Conservation (phyloP, 2,888 invertebrate genomes). For the Tigriopus californicus region DNA sequence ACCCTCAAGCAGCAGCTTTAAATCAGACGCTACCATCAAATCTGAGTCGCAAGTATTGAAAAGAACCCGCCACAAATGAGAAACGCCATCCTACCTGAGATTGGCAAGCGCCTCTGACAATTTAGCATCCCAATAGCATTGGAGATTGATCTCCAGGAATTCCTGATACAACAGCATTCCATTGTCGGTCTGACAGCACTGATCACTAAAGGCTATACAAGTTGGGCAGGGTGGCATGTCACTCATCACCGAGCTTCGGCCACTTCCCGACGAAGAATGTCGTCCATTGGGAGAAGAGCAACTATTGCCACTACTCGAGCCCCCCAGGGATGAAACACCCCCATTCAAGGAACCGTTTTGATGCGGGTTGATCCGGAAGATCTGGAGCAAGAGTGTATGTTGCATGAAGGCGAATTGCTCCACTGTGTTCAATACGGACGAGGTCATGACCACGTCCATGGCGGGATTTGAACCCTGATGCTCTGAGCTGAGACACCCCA, state of each 20-base stretch:
- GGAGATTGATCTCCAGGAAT: not conserved
- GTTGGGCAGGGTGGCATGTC: not conserved
- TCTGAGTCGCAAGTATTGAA: not conserved
- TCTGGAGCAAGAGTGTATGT: conserved; percentile 9
- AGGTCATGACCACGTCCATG: not conserved
- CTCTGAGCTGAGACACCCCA: not conserved
- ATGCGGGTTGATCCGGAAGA: not conserved
- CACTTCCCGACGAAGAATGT: not conserved
- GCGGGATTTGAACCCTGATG: no score
- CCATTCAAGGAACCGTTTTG: not conserved
- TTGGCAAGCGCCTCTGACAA: not conserved
- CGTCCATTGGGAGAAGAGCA: no score
- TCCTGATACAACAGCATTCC: not conserved
- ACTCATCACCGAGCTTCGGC: not conserved
- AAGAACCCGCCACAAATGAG: not conserved
- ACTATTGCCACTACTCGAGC: not conserved
- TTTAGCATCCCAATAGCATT: not conserved
- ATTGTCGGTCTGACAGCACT: conserved; percentile 2
- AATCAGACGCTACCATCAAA: not conserved
- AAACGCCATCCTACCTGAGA: not conserved
- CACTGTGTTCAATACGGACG: not conserved
- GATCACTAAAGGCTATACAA: not conserved
- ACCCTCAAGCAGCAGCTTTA: no score
- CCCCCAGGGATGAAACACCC: not conserved
- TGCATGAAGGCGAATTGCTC: conserved; percentile 13